Base-by-base conservation (phyloP, 2,113 vertebrate genomes). In the Caranx melampygus region DNA sequence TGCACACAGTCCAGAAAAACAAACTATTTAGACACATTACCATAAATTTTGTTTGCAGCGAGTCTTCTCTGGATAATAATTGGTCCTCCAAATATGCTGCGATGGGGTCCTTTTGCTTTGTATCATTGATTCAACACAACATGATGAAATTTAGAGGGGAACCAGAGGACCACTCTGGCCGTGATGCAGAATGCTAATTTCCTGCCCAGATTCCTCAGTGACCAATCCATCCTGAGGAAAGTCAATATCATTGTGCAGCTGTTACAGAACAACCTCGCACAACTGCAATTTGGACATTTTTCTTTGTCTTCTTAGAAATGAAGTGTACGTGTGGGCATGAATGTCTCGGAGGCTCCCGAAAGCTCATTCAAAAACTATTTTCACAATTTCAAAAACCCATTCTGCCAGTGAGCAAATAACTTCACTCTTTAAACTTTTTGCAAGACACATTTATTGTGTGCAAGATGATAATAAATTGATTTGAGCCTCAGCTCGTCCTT, bases 131-230 rank as follows among this genome's bases (percentile, higher is more conserved):
- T 90, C 83, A 83, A 79, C 63, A 64, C 75, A 85, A 87, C 82
- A 82, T 70, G 88, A 86, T 83, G 79, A 87, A 86, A 87, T 87
- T 78, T 79, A 51, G 69, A 79, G 44, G 68, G 52, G 82, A 67
- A 85, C 33, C 68, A 58, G 42, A 82, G 72, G 83, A 82, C 55
- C 21, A 13, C 61, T 78, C 10, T 0, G 69, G 61, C 9, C 18
- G 14, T 65, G 81, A 61, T 73, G 79, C 83, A 60, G 85, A 89
- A 90, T 84, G 78, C 87, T 85, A 80, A 89, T 83, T 74, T 71
- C 12, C 68, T 21, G 34, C 31, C 31, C 14, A 3, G 55, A 71
- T 83, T 83, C 78, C 82, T 87, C 60, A 11, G 70, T 40, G 84
- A 75, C 77, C 70, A 83, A 87, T 90, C 73, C 64, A 79, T 83